phyloP scores from a whole-genome alignment of 2,888 invertebrate genomes.

The Pristionchus arcanus region DNA sequence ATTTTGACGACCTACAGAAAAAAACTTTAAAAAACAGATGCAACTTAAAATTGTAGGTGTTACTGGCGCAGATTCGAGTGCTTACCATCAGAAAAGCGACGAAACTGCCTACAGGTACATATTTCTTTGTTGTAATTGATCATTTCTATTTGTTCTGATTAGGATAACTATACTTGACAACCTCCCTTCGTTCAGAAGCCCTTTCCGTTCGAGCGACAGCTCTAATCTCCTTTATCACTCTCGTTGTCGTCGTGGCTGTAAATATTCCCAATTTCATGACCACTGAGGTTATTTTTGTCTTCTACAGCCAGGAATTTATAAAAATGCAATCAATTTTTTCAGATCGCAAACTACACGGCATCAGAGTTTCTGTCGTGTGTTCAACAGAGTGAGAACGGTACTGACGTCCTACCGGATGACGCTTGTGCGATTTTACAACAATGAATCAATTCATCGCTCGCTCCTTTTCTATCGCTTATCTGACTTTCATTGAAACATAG shows the following conservation, averaged over 20 bases:
- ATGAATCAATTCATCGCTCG: constrained; percentile 1
- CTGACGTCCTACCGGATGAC: constrained; percentile 23
- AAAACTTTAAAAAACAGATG: background rate
- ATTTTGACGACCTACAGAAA: background rate
- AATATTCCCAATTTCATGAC: constrained; percentile 78
- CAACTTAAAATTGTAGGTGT: constrained; percentile 70
- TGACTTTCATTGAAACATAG: background rate
- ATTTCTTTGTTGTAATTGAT: background rate
- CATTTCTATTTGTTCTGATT: background rate
- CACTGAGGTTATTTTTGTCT: constrained; percentile 67
- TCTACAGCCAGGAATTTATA: background rate
- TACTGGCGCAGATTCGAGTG: constrained; percentile 81
- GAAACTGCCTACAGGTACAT: constrained; percentile 68
- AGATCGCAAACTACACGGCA: constrained; percentile 74
- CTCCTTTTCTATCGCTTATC: background rate
- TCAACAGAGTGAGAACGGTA: constrained; percentile 35
- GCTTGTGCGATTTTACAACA: constrained; percentile 35
- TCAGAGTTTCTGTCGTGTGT: constrained; percentile 60
- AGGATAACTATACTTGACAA: background rate
- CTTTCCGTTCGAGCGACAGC: constrained; percentile 61
- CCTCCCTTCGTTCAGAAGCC: constrained; percentile 23
- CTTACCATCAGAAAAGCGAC: constrained; percentile 80
- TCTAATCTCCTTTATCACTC: constrained; percentile 68
- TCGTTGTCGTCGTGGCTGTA: constrained; percentile 68
- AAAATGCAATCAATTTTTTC: constrained; percentile 20